Evolutionary conservation across 2,888 invertebrate genomes (phyloP), one percentile per base, ranked within the genome.

Genomic region (Belgica antarctica): DNA sequence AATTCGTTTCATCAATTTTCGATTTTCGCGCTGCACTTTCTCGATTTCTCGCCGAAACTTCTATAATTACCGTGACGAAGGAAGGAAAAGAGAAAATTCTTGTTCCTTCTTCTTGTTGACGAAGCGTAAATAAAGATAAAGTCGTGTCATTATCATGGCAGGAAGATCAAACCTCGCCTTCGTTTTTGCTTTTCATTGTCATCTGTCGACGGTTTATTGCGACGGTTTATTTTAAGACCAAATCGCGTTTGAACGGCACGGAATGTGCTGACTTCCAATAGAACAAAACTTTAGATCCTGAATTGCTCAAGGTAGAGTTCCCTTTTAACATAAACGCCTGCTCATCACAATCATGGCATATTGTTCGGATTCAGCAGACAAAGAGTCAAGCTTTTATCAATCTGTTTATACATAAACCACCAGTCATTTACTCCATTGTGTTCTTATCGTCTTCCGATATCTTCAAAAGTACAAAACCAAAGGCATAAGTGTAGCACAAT

Each of bases 111-210:
- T 24, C 22, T 24, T 24, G 22, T 52, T 41, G 41, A n/a, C 41
- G 41, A 41, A 41, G 41, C 41, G 41, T 41, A 41, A 41, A 41
- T 41, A 41, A 41, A 41, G 41, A 41, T 41, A 41, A 41, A 41
- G 41, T 41, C 52, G 7, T 52, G 52, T 52, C 52, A 52, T 52
- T 52, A 52, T 52, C 52, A 52, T 24, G 24, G 52, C 52, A 52
- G 52, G 52, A 52, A 52, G 52, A 52, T 52, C 52, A 52, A 22
- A 15, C 24, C 24, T 19, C 52, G 52, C 24, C 52, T 52, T 52
- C 24, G 41, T 41, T 41, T n/a, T n/a, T n/a, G n/a, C 34, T 34
- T 34, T 52, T 52, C 52, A 52, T 52, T 52, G 52, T 52, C 52
- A 52, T 52, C 34, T n/a, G n/a, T n/a, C 41, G 41, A 41, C 41